Conservation (phyloP, 2,888 invertebrate species). For the Cephus pulcher region DNA sequence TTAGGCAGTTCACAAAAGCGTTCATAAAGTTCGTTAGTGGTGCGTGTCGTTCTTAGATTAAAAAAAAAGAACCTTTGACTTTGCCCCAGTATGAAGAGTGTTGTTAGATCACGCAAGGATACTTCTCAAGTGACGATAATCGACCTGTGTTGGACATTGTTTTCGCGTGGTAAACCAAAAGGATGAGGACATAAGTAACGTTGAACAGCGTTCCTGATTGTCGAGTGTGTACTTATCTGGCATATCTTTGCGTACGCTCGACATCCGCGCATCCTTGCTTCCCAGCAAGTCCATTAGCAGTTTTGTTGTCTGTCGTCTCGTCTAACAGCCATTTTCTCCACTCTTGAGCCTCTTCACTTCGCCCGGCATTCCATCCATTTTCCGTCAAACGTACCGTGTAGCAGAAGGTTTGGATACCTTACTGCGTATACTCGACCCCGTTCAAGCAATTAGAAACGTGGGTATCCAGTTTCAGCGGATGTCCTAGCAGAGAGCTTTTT, state of each 20-base stretch:
- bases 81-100: background rate
- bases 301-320: constrained; percentile 33
- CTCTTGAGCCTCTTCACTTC: constrained; percentile 12
- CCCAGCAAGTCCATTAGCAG: constrained; percentile 33
- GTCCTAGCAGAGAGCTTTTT: background rate
- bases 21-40: background rate
- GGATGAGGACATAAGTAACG: background rate
- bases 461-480: constrained; percentile 43
- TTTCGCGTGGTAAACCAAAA: background rate
- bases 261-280: background rate
- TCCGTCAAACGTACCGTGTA: constrained; percentile 29
- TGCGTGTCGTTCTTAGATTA: background rate
- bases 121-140: background rate
- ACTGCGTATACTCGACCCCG: background rate
- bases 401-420: constrained; percentile 31
- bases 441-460: constrained; percentile 46
- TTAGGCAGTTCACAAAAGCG: background rate
- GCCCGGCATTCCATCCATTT: constrained; percentile 35
- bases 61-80: background rate
- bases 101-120: background rate
- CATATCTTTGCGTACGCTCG: background rate
- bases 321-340: constrained; percentile 19
- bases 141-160: background rate
- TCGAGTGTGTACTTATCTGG: background rate
- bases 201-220: background rate